Base-by-base conservation (phyloP, 2,888 invertebrate genomes). In the Scaptomyza cyrtandrae region DNA sequence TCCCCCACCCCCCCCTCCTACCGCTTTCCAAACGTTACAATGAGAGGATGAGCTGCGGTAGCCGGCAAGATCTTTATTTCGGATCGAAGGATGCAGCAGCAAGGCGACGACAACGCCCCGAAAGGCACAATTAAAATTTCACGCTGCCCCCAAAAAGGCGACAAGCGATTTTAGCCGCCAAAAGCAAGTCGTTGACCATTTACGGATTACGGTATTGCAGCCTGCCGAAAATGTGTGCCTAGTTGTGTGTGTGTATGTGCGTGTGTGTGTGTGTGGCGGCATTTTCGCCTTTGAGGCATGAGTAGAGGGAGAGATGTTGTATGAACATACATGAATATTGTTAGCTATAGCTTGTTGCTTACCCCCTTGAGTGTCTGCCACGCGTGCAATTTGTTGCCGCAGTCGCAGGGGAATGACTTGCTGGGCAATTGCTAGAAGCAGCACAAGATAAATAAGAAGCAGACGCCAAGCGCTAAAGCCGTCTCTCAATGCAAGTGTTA, bases 61-160 rank as follows among this genome's bases (percentile, higher is more conserved):
- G 76, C 72, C 60, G 37, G 49, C 68, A 71, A 88, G 85, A 88
- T 88, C 85, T 86, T 86, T 88, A 86, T 86, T 86, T 87, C 76
- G 77, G 66, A 54, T 75, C 80, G 78, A 75, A 77, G 75, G 75
- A 83, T 64, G 62, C 69, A 46, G 63, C 66, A 41, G 41, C 41
- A 16, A 41, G 60, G 57, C 69, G 61, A 65, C 70, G 80, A 76
- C 83, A 74, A 83, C 84, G 86, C 86, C 86, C 84, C 86, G 82
- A 78, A 88, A 83, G 84, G 68, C 85, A 86, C 85, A 86, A 88
- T 86, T 86, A 86, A 86, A 86, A 88, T 86, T 86, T 88, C 80
- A 86, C 86, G 85, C 88, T 41, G 50, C 53, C 57, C 88, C 82
- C 79, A 75, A 87, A 75, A 87, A 73, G 69, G 58, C 75, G 83